Evolutionary conservation across 2,797 vertebrate species (phyloP), one percentile per base, ranked within the genome.

Genomic region (Manis pentadactyla): DNA sequence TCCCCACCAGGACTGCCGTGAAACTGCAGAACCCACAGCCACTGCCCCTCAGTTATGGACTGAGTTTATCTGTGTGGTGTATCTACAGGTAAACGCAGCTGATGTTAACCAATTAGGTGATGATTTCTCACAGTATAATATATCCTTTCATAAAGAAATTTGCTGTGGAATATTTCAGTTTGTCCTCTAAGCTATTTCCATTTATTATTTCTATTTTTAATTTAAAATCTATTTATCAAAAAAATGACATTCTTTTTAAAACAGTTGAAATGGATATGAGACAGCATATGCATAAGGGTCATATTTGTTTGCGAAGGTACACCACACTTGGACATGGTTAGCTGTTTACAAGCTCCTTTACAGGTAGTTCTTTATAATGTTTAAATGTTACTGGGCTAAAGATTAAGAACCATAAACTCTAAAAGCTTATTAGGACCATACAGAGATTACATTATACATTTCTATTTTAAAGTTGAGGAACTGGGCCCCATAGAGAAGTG

Each of bases 141-240:
- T 46, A 46, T 73, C 63, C 49, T 75, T 34, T 75, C 21, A 2
- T 51, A 69, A 83, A 57, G 46, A 46, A 46, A 77, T 69, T 90
- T 81, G 42, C 14, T 53, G 17, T 81, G 78, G 34, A 57, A 90
- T 71, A 68, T 63, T 93, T 91, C 37, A 64, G 25, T 84, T 46
- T 79, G n/a, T 25, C 66, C 31, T 57, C 27, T 68, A 25, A 53
- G 46, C 46, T 46, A 46, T 12, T 46, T 46, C 46, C 11, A 46
- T 46, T 46, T 46, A 39, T 39, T 39, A 39, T 39, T 46, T 46
- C 46, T 46, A 46, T 46, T 46, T 46, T 46, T 42, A 46, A 46
- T 95, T 95, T 92, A 69, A 96, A 53, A 69, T 79, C 37, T 49
- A 25, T 79, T 83, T 90, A 78, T 34, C 15, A 51, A 77, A 59